Conservation (phyloP, 2,797 vertebrate species). For the Rhabdomys pumilio region DNA sequence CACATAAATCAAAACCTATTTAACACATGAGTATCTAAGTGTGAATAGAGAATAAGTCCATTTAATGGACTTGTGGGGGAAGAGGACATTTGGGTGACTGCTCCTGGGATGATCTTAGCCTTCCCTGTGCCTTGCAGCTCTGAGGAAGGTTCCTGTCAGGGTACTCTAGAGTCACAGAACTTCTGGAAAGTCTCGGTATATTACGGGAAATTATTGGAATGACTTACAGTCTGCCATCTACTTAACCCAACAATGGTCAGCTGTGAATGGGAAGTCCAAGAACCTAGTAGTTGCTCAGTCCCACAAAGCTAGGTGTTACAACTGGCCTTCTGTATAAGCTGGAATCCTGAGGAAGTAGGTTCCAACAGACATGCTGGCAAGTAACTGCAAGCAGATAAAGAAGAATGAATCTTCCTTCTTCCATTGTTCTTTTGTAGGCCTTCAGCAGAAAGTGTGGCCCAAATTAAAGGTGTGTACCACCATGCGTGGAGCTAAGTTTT, state of each 20-base stretch:
- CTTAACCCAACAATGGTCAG: neutral
- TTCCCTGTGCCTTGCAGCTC: neutral
- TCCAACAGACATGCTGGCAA: neutral
- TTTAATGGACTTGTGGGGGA: conserved; percentile 60
- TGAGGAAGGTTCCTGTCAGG: neutral
- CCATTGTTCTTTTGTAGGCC: neutral
- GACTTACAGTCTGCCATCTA: neutral
- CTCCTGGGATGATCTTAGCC: conserved; percentile 40
- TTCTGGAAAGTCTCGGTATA: neutral
- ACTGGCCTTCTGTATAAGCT: neutral
- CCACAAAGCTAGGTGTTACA: neutral
- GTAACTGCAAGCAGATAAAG: neutral
- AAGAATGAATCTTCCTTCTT: neutral
- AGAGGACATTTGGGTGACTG: neutral
- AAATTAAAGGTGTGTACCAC: neutral
- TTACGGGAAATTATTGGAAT: neutral
- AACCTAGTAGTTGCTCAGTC: neutral
- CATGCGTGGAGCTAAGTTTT: neutral
- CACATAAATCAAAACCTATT: conserved; percentile 73
- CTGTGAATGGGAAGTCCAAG: neutral
- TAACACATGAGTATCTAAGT: conserved; percentile 65
- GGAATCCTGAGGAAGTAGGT: neutral
- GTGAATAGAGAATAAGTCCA: conserved; percentile 55
- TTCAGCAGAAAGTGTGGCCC: neutral
- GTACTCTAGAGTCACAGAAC: neutral